Percentiles rank a stretch among this genome's conserved stretches.
Evolutionary conservation across 2,113 vertebrate genomes (phyloP).

Genomic region (Rousettus leschenaultii): DNA sequence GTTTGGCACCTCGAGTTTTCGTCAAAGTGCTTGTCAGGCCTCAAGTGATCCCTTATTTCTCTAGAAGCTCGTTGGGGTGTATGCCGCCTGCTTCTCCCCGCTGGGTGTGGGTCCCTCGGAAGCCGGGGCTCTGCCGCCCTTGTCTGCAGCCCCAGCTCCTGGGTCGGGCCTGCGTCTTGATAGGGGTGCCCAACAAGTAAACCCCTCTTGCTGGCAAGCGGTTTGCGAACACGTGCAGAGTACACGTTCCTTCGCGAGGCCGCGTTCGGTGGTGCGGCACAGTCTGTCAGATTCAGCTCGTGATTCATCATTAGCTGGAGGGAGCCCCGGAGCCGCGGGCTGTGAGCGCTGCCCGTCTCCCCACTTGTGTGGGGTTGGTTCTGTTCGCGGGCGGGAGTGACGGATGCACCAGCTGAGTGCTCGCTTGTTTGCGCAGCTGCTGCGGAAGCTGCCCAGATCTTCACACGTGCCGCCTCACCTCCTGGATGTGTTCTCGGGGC

Average conservation of each 20-base stretch:
- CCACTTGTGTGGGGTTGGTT: background rate
- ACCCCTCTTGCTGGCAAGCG: background rate
- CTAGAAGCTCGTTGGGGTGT: background rate
- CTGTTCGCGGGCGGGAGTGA: background rate
- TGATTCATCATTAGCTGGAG: background rate
- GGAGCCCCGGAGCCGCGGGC: background rate
- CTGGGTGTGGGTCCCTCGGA: background rate
- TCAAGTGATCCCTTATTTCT: background rate
- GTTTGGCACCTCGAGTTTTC: background rate
- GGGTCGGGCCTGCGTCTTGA: background rate
- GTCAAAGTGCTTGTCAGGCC: background rate
- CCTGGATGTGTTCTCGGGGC: background rate
- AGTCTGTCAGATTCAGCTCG: background rate
- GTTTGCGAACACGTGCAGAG: background rate
- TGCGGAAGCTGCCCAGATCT: background rate
- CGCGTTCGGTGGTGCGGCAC: background rate
- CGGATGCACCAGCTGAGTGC: background rate
- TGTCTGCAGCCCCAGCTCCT: background rate
- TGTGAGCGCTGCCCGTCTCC: background rate
- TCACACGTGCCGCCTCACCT: background rate
- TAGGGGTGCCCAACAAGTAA: background rate
- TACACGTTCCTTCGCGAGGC: background rate
- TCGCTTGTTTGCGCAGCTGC: background rate
- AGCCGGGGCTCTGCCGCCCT: background rate
- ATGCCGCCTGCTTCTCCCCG: background rate